phyloP scores from a whole-genome alignment of 92 coral and sea anemone species.

The Epizoanthus ramosus region DNA sequence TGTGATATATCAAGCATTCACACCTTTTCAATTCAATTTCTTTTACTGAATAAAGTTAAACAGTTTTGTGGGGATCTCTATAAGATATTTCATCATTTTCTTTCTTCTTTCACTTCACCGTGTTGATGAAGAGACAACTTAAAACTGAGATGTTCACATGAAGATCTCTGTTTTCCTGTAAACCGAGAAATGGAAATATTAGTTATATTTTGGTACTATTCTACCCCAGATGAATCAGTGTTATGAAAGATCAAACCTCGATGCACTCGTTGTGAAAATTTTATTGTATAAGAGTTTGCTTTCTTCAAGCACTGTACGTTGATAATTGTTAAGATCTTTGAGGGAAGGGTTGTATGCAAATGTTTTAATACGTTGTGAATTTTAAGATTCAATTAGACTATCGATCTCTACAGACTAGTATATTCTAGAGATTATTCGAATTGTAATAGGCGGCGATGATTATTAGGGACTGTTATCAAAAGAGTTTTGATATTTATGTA shows the following conservation, averaged over 20 bases:
- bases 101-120: too few relatives aligned
- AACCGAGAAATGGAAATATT: too few relatives aligned
- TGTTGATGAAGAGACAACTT: too few relatives aligned
- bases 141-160: too few relatives aligned
- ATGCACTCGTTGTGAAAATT: background rate
- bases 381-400: background rate
- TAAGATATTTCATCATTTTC: too few relatives aligned
- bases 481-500: constrained; percentile 20
- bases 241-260: background rate
- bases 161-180: too few relatives aligned
- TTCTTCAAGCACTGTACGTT: background rate
- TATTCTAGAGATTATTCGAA: background rate
- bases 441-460: background rate
- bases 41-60: too few relatives aligned
- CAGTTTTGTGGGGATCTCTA: too few relatives aligned
- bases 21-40: too few relatives aligned
- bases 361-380: constrained; percentile 5
- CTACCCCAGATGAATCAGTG: too few relatives aligned
- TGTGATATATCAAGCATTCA: too few relatives aligned
- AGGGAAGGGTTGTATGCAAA: background rate
- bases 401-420: background rate
- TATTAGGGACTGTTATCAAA: background rate
- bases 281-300: background rate
- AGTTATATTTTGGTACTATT: too few relatives aligned
- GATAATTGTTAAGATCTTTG: constrained; percentile 1